Evolutionary conservation across 1,140 invertebrate species (phyloP).

Genomic region (Drosophila carrolli): DNA sequence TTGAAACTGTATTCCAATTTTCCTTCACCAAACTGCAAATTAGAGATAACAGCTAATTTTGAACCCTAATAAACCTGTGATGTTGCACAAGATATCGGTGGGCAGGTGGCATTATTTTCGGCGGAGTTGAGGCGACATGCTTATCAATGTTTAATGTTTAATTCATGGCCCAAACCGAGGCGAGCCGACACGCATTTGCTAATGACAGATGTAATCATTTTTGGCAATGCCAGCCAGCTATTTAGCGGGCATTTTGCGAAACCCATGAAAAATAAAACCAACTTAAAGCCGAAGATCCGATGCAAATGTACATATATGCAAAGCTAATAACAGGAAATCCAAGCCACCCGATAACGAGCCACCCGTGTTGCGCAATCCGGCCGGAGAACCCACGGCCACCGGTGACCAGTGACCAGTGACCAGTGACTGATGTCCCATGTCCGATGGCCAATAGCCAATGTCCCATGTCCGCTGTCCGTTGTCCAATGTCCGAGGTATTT

Average conservation of each 20-base stretch:
- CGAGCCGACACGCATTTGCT: conserved; percentile 31
- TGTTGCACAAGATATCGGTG: conserved; percentile 11
- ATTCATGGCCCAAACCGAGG: conserved; percentile 32
- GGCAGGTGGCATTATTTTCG: conserved; percentile 10
- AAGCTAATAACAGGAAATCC: conserved; percentile 33
- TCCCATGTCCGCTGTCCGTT: no score
- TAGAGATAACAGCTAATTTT: neutral
- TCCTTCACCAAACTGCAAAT: neutral
- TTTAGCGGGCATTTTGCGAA: conserved; percentile 48
- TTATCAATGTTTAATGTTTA: conserved; percentile 46
- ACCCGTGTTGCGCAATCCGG: conserved; percentile 15
- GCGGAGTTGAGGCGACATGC: conserved; percentile 37
- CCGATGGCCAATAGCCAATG: conserved; percentile 9
- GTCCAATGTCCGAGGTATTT: neutral
- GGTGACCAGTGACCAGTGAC: conserved; percentile 34
- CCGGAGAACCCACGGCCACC: conserved; percentile 17
- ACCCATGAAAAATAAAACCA: neutral
- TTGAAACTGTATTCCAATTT: neutral
- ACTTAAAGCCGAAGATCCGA: neutral
- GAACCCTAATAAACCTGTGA: neutral
- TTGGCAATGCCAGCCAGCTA: conserved; percentile 33
- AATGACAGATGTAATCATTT: conserved; percentile 45
- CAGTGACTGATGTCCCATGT: neutral
- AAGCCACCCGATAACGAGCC: conserved; percentile 19
- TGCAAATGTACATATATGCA: conserved; percentile 9